Evolutionary conservation across 2,888 invertebrate genomes (phyloP).

Genomic region (Anaspis maculata): DNA sequence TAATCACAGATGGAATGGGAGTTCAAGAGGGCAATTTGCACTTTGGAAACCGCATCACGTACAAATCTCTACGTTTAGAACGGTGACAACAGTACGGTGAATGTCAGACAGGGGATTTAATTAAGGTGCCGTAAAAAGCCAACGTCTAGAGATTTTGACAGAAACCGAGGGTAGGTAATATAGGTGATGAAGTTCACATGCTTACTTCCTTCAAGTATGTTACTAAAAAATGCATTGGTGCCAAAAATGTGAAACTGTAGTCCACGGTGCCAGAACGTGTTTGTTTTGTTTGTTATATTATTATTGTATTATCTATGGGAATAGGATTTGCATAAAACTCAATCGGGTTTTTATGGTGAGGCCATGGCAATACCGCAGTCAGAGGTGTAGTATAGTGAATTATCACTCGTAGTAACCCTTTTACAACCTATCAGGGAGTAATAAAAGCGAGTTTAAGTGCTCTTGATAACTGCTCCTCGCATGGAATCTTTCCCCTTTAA

Average conservation of each 20-base stretch:
- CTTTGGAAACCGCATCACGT: constrained; percentile 44
- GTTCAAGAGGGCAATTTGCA: constrained; percentile 38
- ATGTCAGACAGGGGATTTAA: constrained; percentile 45
- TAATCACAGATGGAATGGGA: constrained; percentile 30
- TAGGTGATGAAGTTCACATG: no score
- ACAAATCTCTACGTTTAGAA: constrained; percentile 42
- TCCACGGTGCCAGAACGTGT: no score
- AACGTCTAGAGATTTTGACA: constrained; percentile 18
- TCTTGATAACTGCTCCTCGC: constrained; percentile 39
- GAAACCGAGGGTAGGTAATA: no score
- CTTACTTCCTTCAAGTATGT: no score
- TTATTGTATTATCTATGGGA: no score
- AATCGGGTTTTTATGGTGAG: no score
- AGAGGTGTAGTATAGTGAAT: constrained; percentile 36
- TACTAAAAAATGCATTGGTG: no score
- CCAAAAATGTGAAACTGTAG: no score
- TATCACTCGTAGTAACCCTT: constrained; percentile 43
- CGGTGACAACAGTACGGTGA: constrained; percentile 41
- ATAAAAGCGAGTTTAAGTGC: constrained; percentile 43
- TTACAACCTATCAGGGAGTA: constrained; percentile 44
- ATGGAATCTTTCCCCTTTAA: constrained; percentile 32
- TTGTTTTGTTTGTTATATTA: no score
- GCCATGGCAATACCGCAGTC: no score
- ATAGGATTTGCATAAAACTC: no score
- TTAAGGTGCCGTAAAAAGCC: constrained; percentile 43